These are phyloP conservation scores for Gortyna flavago DNA, from an alignment of 2,888 invertebrate genomes.

Conservation along the genomic window DNA sequence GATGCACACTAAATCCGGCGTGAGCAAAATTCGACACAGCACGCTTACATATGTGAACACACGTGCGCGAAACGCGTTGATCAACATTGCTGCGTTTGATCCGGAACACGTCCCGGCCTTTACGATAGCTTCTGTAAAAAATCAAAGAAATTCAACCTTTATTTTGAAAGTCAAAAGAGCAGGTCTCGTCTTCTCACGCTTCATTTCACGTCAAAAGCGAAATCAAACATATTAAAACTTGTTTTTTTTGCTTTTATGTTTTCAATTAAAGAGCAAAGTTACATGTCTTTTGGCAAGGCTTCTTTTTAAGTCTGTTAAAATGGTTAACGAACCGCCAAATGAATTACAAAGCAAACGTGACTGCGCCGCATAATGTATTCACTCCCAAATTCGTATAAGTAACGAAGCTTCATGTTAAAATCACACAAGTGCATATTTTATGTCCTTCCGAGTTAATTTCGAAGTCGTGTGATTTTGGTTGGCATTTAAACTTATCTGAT, in stretches of 20 bases:
- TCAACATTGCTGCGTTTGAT: slow-evolving; percentile 9
- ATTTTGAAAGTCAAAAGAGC: neutral
- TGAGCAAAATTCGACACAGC: neutral
- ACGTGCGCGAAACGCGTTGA: neutral
- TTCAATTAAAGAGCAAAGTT: slow-evolving; percentile 39
- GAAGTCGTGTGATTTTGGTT: slow-evolving; percentile 65
- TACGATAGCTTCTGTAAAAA: neutral
- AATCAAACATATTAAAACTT: slow-evolving; percentile 20
- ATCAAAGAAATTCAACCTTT: neutral
- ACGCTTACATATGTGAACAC: neutral
- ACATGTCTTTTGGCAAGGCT: slow-evolving; percentile 50
- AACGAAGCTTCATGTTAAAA: slow-evolving; percentile 69
- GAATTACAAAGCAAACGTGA: slow-evolving; percentile 76
- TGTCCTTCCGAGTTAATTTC: slow-evolving; percentile 52
- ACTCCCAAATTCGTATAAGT: slow-evolving; percentile 59
- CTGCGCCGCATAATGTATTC: slow-evolving; percentile 73
- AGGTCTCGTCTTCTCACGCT: neutral
- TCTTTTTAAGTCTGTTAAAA: slow-evolving; percentile 68
- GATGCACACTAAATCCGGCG: neutral
- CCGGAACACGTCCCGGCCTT: neutral
- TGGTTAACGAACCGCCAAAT: slow-evolving; percentile 78
- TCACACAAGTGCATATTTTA: slow-evolving; percentile 68
- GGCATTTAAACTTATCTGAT: slow-evolving; percentile 27
- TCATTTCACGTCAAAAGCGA: slow-evolving; percentile 20
- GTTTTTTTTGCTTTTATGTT: slow-evolving; percentile 4